Conservation (phyloP, 2,113 vertebrate species). For the Zosterops lateralis region DNA sequence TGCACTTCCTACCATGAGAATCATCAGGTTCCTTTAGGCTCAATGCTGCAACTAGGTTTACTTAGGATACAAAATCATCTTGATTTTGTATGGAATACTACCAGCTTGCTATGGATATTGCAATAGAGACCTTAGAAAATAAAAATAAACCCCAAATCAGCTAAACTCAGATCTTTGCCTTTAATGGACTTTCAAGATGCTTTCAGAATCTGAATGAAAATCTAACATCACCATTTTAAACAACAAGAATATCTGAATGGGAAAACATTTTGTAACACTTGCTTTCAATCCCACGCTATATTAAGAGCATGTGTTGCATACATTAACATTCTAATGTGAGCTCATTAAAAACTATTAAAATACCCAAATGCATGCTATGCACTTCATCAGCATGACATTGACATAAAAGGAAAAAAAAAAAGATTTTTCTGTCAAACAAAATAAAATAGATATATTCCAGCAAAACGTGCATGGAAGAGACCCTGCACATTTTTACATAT, state of each 20-base stretch:
- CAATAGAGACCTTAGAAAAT: background rate
- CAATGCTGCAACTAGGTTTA: background rate
- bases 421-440: background rate
- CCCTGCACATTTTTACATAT: background rate
- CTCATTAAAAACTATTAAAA: background rate
- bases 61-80: background rate
- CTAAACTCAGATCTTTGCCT: background rate
- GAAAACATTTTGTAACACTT: background rate
- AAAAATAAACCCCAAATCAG: background rate
- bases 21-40: background rate
- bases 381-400: background rate
- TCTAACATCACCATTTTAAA: background rate
- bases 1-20: background rate
- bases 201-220: background rate
- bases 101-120: background rate
- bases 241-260: background rate
- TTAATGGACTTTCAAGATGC: background rate
- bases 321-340: background rate
- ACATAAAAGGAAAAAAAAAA: background rate
- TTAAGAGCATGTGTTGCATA: background rate
- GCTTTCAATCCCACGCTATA: background rate
- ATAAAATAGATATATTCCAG: background rate
- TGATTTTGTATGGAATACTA: background rate
- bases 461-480: accelerated
- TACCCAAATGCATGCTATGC: background rate